These are phyloP conservation scores for Lepidostoma basale DNA, from an alignment of 1,140 invertebrate genomes.

Conservation along the genomic window DNA sequence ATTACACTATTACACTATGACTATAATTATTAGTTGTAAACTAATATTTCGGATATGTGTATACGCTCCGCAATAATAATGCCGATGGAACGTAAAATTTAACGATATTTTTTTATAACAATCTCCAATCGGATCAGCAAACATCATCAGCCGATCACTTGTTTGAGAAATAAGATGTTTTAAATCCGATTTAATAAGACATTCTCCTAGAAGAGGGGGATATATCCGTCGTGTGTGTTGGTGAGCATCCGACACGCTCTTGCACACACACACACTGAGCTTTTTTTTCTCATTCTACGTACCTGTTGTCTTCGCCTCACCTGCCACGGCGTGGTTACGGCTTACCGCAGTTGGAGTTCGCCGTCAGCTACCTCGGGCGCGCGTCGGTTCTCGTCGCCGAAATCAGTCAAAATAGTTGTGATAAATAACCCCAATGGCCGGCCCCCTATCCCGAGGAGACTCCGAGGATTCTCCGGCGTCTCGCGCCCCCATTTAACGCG, in stretches of 20 bases:
- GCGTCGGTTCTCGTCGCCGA: neutral
- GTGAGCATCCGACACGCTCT: neutral
- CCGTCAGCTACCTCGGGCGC: neutral
- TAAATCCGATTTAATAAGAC: slow-evolving; percentile 13
- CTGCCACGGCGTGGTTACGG: neutral
- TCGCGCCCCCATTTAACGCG: neutral
- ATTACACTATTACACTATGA: no score
- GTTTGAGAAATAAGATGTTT: no score
- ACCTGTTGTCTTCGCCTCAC: neutral
- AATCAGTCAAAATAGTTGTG: slow-evolving; percentile 19
- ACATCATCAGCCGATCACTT: neutral
- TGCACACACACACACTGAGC: neutral
- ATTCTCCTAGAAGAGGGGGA: neutral
- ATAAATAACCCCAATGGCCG: slow-evolving; percentile 11
- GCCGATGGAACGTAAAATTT: no score
- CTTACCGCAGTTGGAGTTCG: neutral
- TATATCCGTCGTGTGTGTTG: neutral
- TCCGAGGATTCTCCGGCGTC: neutral
- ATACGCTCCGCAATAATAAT: no score
- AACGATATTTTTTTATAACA: no score
- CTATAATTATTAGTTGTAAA: no score
- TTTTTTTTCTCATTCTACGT: slow-evolving; percentile 25
- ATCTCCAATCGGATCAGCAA: neutral
- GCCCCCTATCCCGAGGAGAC: neutral
- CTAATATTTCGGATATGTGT: no score